Base-by-base conservation (phyloP, 2,797 vertebrate species). In the Poecilia wingei region DNA sequence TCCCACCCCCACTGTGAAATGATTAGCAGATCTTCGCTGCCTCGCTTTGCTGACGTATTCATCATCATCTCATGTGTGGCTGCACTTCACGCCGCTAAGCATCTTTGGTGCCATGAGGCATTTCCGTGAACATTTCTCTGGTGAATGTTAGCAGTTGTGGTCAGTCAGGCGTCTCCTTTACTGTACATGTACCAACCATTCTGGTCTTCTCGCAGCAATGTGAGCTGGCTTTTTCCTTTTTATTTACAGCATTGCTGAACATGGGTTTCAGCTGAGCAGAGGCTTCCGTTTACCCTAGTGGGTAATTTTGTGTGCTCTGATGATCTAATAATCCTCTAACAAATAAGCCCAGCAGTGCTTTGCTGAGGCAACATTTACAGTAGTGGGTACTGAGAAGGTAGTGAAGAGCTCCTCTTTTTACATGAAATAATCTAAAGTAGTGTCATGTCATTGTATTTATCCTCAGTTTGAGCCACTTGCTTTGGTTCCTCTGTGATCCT, bases 281-380 rank as follows among this genome's bases (percentile, higher is more conserved):
- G 36, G 25, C 77, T 61, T 71, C 84, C 74, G 46, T 87, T 87
- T 76, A 68, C 64, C 33, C 82, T 85, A 82, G 87, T 86, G 81
- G 79, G 83, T 87, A 36, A 81, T 89, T 89, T 88, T 78, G 79
- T 79, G 66, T 64, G 79, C 81, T 36, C 81, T 72, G 73, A 91
- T 90, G 84, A 91, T 90, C 83, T 84, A 89, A 64, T 91, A 90
- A 90, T 91, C 86, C 82, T 77, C 82, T 47, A 71, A 82, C 74
- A 33, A 75, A 49, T 31, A 0, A 70, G 79, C 33, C 10, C 79
- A 72, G 75, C 73, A 76, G 55, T 33, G 2, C 76, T 77, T 75
- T 68, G 64, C 64, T 41, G 64, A 39, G 20, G 36, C 22, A 36
- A 68, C 20, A 7, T n/a, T 49, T 59, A 75, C 28, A 33, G 28